Evolutionary conservation across 1,140 invertebrate species (phyloP).

Genomic region (Linepithema humile): DNA sequence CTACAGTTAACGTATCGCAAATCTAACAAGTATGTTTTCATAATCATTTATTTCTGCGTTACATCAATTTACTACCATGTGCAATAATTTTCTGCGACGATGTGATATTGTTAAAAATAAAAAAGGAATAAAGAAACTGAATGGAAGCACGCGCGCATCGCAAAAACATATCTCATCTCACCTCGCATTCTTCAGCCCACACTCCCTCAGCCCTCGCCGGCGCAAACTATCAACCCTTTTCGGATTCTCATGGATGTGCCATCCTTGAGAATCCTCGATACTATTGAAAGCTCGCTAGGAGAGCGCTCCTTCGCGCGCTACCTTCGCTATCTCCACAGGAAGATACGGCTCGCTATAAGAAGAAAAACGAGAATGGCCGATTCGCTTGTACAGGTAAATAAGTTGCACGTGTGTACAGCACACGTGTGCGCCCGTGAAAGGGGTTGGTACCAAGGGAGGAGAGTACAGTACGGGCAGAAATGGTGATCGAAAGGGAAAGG

Average conservation of each 20-base stretch:
- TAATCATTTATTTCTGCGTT: too few relatives aligned
- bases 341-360: slow-evolving; percentile 63
- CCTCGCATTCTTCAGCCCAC: background rate
- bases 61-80: background rate
- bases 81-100: background rate
- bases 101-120: background rate
- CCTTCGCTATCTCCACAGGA: slow-evolving; percentile 10
- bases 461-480: slow-evolving; percentile 7
- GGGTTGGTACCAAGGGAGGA: slow-evolving; percentile 47
- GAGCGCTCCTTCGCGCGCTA: background rate
- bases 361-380: slow-evolving; percentile 68
- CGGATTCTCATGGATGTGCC: slow-evolving; percentile 8
- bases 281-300: slow-evolving; percentile 66
- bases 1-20: too few relatives aligned
- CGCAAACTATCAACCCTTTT: slow-evolving; percentile 39
- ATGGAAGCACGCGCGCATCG: background rate
- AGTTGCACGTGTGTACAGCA: slow-evolving; percentile 63
- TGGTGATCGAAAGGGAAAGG: background rate
- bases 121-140: background rate
- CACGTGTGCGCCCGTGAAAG: slow-evolving; percentile 56
- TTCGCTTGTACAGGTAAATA: slow-evolving; percentile 66
- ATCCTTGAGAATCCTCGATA: slow-evolving; percentile 25
- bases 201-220: background rate
- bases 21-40: too few relatives aligned
- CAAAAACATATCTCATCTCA: slow-evolving; percentile 2